Percentiles rank a stretch among this genome's conserved stretches.
Conservation (phyloP, 2,113 vertebrate species). For the Leptocoma aspasia region DNA sequence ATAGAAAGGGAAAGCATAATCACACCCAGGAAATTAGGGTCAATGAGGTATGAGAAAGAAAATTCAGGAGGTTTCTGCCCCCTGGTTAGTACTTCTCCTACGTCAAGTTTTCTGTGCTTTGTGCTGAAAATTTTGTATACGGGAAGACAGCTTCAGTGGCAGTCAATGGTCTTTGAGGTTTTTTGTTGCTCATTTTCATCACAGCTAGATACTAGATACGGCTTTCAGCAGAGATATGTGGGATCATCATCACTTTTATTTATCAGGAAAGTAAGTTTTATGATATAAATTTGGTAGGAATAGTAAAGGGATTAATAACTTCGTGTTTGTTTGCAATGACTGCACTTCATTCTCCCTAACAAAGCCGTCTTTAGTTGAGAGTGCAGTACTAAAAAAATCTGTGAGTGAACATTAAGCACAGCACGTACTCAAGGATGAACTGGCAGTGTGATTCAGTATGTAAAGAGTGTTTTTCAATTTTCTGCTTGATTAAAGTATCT, state of each 20-base stretch:
- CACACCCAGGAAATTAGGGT: not conserved
- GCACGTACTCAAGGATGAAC: not conserved
- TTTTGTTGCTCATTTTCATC: not conserved
- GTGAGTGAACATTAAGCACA: not conserved
- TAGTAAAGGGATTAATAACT: not conserved
- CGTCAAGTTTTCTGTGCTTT: not conserved
- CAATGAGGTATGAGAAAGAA: not conserved
- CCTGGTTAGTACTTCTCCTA: not conserved
- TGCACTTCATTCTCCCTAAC: not conserved
- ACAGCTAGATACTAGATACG: not conserved
- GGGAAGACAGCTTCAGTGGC: not conserved
- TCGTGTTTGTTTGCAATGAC: not conserved
- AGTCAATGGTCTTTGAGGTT: not conserved
- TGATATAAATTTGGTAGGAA: not conserved
- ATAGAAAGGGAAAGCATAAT: not conserved
- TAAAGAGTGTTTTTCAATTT: not conserved
- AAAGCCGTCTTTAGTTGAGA: not conserved
- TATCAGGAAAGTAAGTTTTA: not conserved
- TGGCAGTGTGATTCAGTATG: not conserved
- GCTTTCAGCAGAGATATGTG: not conserved
- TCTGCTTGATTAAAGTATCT: not conserved
- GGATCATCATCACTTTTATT: not conserved
- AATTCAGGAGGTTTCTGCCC: not conserved
- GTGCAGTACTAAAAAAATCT: not conserved
- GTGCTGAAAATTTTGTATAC: not conserved